Evolutionary conservation across 2,113 vertebrate genomes (phyloP), one percentile per base, ranked within the genome.

Genomic region (Melanostigma gelatinosum): DNA sequence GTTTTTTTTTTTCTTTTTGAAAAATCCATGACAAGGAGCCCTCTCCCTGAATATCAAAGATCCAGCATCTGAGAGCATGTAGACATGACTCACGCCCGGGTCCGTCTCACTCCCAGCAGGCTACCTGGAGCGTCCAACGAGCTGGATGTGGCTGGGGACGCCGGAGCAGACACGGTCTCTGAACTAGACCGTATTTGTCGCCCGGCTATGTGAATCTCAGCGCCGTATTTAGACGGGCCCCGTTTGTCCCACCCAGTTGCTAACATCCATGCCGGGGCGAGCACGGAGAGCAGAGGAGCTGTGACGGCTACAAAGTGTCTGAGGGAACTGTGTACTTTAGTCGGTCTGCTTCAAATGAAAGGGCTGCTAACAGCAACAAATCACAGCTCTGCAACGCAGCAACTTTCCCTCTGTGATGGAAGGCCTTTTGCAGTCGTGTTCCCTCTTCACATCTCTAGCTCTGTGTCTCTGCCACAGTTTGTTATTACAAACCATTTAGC

Each of bases 271-370:
- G 77, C 83, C 34, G 64, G 77, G 79, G 70, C 60, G 24, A 79
- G 69, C 72, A 29, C 57, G 80, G 85, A 88, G 83, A 60, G 84
- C 85, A 90, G 80, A 87, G 86, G 62, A 68, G 86, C 90, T 84
- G 76, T 90, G 93, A 92, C 90, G 90, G 90, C 86, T 89, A 89
- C 88, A 90, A 91, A 91, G 91, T 90, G 88, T 85, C 90, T 91
- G 79, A 90, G 88, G 88, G 86, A 88, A 92, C 87, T 91, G 86
- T 90, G 90, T 90, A 86, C 85, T 91, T 93, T 84, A 86, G 85
- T 87, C 62, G 60, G 85, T 76, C 72, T 86, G 88, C 86, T 90
- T 89, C 83, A 88, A 90, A 90, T 88, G 72, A 88, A 90, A 80
- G 63, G 73, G 72, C 86, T 80, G 79, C 89, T 90, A 87, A 91